These are phyloP conservation scores for Tachyglossus aculeatus DNA, from an alignment of 2,797 vertebrate species.

Conservation along the genomic window DNA sequence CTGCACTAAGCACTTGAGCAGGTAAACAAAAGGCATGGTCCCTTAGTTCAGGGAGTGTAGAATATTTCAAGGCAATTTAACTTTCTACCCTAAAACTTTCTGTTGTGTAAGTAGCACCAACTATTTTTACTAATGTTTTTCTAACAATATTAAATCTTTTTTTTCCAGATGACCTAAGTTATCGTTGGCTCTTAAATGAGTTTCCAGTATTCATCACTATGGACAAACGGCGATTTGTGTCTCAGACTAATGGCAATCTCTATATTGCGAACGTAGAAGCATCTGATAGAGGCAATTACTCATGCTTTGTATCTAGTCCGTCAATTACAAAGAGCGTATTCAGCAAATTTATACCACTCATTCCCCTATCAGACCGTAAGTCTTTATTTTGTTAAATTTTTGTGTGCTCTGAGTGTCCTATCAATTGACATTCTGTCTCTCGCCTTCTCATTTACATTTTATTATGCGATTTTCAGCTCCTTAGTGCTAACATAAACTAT, in stretches of 20 bases:
- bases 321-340: slow-evolving; percentile 98
- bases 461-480: background rate
- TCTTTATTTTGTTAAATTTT: slow-evolving; percentile 38
- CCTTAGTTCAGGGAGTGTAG: too few species aligned
- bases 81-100: background rate
- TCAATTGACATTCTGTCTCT: background rate
- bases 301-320: slow-evolving; percentile 92
- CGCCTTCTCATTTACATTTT: background rate
- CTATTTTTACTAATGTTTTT: background rate
- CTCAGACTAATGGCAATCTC: slow-evolving; percentile 94
- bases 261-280: slow-evolving; percentile 95
- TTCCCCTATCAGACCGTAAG: slow-evolving; percentile 90
- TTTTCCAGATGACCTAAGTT: slow-evolving; percentile 88
- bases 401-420: background rate
- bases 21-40: too few species aligned
- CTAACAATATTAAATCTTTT: slow-evolving; percentile 55
- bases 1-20: too few species aligned
- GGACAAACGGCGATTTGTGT: slow-evolving; percentile 92
- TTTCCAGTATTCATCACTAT: slow-evolving; percentile 91
- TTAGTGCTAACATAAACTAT: background rate
- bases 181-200: slow-evolving; percentile 97
- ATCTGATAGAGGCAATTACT: slow-evolving; percentile 94
- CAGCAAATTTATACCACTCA: slow-evolving; percentile 95
- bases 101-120: slow-evolving; percentile 1
- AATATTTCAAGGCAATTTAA: too few species aligned